Percentiles rank a stretch among this genome's conserved stretches.
Conservation (phyloP, 1,140 invertebrate species). For the Drosophila parvula region DNA sequence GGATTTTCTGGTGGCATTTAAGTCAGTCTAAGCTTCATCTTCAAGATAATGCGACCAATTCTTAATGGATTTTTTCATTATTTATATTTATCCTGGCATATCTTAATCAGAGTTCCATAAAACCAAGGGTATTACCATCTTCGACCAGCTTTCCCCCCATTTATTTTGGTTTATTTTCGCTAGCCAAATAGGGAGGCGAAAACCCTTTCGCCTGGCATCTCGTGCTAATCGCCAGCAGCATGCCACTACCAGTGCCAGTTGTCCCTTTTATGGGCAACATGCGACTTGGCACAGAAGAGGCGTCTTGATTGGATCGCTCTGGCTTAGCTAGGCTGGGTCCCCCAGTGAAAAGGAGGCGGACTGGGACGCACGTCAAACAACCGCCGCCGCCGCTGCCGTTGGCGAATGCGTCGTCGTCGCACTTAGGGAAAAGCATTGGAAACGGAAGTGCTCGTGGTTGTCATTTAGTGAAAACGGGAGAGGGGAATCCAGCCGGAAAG, state of each 20-base stretch:
- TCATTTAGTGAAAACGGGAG: constrained; percentile 44
- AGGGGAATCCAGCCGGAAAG: constrained; percentile 14
- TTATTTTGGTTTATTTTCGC: constrained; percentile 13
- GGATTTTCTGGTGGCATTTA: too few species aligned
- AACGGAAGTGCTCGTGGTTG: constrained; percentile 59
- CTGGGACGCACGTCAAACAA: constrained; percentile 16
- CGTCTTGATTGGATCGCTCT: constrained; percentile 42
- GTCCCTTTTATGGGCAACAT: constrained; percentile 50
- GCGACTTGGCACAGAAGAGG: constrained; percentile 9
- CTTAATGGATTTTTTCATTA: background rate
- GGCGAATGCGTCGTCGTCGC: constrained; percentile 32
- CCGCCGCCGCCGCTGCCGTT: background rate
- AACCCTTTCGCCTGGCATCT: constrained; percentile 48
- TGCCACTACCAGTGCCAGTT: constrained; percentile 32
- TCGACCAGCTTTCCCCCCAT: background rate
- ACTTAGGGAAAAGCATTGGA: constrained; percentile 39
- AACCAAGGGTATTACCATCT: constrained; percentile 2
- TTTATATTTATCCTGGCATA: background rate
- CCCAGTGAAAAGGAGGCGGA: constrained; percentile 20
- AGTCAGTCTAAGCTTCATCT: background rate
- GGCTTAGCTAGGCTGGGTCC: constrained; percentile 1
- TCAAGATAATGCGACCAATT: background rate
- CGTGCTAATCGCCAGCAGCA: constrained; percentile 50
- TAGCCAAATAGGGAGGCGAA: constrained; percentile 36
- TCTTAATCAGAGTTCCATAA: background rate